Evolutionary conservation across 2,797 vertebrate species (phyloP), one percentile per base, ranked within the genome.

Genomic region (Borostomias antarcticus): DNA sequence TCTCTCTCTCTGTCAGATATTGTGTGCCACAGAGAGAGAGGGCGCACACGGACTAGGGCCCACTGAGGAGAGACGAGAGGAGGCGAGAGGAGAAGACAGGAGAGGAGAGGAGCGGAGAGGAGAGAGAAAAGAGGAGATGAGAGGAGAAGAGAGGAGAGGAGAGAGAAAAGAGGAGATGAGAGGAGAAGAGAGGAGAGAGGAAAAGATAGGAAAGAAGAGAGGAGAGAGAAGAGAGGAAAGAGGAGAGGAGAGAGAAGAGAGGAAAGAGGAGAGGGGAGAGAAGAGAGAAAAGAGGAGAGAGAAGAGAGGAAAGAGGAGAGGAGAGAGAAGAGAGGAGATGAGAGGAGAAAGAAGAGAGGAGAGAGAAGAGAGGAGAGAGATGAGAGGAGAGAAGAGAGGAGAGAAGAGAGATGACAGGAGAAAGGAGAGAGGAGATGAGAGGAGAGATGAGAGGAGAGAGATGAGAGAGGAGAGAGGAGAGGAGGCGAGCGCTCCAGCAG

Each of bases 381-480:
- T 67, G 25, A 51, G 60, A 17, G 26, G 15, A 29, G 17, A 33
- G 53, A 37, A n/a, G n/a, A n/a, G n/a, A n/a, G n/a, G n/a, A n/a
- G n/a, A n/a, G n/a, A n/a, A n/a, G n/a, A n/a, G n/a, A n/a, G n/a
- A n/a, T n/a, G n/a, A n/a, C n/a, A n/a, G n/a, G n/a, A n/a, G n/a
- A n/a, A n/a, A n/a, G n/a, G n/a, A n/a, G n/a, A n/a, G n/a, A n/a
- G n/a, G n/a, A n/a, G 6, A 13, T 23, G 25, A 29, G 5, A 29
- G 70, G 75, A 78, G 78, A 75, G 65, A 62, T 73, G 79, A 82
- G 67, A n/a, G 68, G 30, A 25, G 37, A 9, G 23, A 33, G 19
- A 29, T 63, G 69, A 54, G 56, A 56, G 52, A 69, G 6, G 61
- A 40, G 47, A 37, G 56, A 53, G 48, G 78, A 4, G 51, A 57